Evolutionary conservation across 2,113 vertebrate species (phyloP).

Genomic region (Junco hyemalis): DNA sequence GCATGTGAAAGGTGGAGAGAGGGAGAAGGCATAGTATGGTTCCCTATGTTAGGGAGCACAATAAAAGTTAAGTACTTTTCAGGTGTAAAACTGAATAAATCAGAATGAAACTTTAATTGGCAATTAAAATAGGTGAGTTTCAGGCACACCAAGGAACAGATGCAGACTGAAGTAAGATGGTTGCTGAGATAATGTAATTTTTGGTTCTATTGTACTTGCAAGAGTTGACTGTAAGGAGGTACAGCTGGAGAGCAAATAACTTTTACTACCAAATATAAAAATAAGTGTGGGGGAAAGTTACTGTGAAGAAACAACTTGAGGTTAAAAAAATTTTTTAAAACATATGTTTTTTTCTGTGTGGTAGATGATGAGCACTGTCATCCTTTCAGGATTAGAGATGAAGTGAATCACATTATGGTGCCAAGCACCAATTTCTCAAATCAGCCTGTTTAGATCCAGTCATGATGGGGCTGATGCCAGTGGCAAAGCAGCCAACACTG

Average conservation of each 20-base stretch:
- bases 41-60: background rate
- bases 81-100: background rate
- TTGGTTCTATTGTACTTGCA: background rate
- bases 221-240: background rate
- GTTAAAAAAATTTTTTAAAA: background rate
- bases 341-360: background rate
- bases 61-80: background rate
- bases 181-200: background rate
- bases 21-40: background rate
- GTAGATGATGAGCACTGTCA: background rate
- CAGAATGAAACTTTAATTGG: background rate
- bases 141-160: background rate
- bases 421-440: background rate
- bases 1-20: fast-evolving
- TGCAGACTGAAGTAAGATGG: background rate
- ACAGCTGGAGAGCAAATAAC: background rate
- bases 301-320: background rate
- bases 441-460: background rate
- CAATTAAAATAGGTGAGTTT: background rate
- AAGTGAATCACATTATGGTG: background rate
- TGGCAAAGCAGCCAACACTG: background rate
- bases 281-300: background rate
- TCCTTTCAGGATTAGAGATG: background rate
- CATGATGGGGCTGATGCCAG: background rate
- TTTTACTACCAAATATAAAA: background rate